Evolutionary conservation across 2,888 invertebrate genomes (phyloP).

Genomic region (Tyria jacobaeae): DNA sequence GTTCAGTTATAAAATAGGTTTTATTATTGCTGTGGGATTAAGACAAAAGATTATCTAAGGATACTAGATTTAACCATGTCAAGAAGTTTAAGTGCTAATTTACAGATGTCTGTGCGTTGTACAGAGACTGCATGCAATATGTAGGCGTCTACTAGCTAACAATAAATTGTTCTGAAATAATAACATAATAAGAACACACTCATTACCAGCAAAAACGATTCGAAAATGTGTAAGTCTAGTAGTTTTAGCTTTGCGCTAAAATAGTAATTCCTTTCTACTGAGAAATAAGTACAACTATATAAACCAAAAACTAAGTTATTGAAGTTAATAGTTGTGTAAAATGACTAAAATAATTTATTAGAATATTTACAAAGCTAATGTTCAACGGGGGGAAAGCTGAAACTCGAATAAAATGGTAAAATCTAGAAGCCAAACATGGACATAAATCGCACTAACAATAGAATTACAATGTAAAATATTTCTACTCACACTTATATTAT

Average conservation of each 20-base stretch:
- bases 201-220: slow-evolving; percentile 15
- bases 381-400: slow-evolving; percentile 66
- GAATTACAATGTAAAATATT: slow-evolving; percentile 41
- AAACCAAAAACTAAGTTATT: slow-evolving; percentile 4
- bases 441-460: slow-evolving; percentile 41
- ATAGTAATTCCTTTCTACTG: slow-evolving; percentile 15
- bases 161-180: slow-evolving; percentile 16
- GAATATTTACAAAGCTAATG: slow-evolving; percentile 5
- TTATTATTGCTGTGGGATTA: not conserved
- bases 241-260: slow-evolving; percentile 3
- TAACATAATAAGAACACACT: slow-evolving; percentile 10
- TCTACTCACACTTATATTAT: slow-evolving; percentile 47
- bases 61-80: not conserved
- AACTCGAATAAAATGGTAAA: too few species aligned
- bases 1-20: not conserved
- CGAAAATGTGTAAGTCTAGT: slow-evolving; percentile 5
- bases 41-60: not conserved
- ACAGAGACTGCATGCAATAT: slow-evolving; percentile 11
- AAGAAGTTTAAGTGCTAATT: slow-evolving; percentile 1
- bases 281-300: not conserved
- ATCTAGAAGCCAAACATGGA: too few species aligned
- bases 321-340: slow-evolving; percentile 11
- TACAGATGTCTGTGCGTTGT: slow-evolving; percentile 5
- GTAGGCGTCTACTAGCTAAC: slow-evolving; percentile 13
- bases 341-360: too few species aligned